These are phyloP conservation scores for Sebastes baramenuke DNA, from an alignment of 2,797 vertebrate genomes.

Conservation along the genomic window DNA sequence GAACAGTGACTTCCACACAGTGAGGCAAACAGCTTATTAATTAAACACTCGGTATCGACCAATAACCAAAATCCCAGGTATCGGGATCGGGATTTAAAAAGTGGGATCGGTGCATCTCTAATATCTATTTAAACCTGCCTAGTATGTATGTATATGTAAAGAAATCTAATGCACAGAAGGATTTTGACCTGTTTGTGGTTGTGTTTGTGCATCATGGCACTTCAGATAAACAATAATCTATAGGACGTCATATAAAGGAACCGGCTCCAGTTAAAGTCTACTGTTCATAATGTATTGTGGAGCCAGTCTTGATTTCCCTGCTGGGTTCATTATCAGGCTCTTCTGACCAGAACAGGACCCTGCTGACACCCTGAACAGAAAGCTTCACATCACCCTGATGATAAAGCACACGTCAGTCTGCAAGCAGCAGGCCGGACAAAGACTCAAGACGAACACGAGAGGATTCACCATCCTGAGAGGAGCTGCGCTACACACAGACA, in stretches of 20 bases:
- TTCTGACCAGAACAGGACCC: conserved; percentile 31
- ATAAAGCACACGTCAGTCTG: conserved; percentile 27
- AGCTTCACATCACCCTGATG: conserved; percentile 16
- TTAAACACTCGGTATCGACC: too few relatives aligned
- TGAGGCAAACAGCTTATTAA: too few relatives aligned
- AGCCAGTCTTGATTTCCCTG: conserved; percentile 18
- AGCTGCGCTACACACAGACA: conserved; percentile 1
- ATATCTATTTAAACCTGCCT: background rate
- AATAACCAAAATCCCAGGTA: too few relatives aligned
- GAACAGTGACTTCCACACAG: too few relatives aligned
- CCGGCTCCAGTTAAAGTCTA: background rate
- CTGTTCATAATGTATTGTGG: background rate
- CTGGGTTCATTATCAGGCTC: conserved; percentile 38
- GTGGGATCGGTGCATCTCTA: background rate
- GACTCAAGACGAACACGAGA: conserved; percentile 10
- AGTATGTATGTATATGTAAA: background rate
- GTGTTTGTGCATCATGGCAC: background rate
- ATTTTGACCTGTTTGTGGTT: background rate
- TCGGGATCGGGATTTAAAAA: too few relatives aligned
- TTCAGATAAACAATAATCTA: background rate
- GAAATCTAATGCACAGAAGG: background rate
- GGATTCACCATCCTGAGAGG: conserved; percentile 3
- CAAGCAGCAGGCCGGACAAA: conserved; percentile 32
- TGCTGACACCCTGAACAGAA: conserved; percentile 1
- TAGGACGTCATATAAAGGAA: background rate